Percentiles rank a stretch among this genome's conserved stretches.
phyloP scores from a whole-genome alignment of 2,113 vertebrate genomes.

The Odontesthes bonariensis region DNA sequence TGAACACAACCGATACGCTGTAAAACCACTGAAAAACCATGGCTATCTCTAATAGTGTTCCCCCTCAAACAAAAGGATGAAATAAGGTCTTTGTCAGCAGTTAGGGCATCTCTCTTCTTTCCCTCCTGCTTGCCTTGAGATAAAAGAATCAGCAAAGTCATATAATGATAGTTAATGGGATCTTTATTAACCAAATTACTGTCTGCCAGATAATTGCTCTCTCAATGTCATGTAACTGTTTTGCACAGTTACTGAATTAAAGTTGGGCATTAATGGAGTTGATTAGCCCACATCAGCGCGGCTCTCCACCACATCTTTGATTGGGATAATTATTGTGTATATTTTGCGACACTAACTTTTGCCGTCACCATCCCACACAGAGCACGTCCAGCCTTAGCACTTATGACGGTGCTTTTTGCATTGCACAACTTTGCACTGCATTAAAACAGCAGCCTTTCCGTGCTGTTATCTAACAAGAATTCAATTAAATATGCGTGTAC shows the following conservation, averaged over 20 bases:
- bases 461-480: constrained; percentile 36
- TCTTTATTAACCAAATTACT: constrained; percentile 79
- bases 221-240: constrained; percentile 75
- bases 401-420: constrained; percentile 3
- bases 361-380: constrained; percentile 22
- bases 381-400: constrained; percentile 6
- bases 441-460: constrained; percentile 4
- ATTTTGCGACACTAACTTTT: constrained; percentile 34
- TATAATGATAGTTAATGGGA: constrained; percentile 76
- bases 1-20: constrained; percentile 56
- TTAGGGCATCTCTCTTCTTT: constrained; percentile 65
- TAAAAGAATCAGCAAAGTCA: constrained; percentile 78
- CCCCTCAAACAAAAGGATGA: constrained; percentile 61
- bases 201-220: constrained; percentile 71
- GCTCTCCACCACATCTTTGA: constrained; percentile 56
- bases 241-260: constrained; percentile 66
- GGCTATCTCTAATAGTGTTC: constrained; percentile 69
- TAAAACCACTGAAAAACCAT: constrained; percentile 43
- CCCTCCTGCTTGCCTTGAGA: constrained; percentile 69
- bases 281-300: constrained; percentile 48
- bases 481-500: constrained; percentile 3
- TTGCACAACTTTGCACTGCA: constrained; percentile 8
- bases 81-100: constrained; percentile 80
- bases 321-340: constrained; percentile 39
- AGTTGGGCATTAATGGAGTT: constrained; percentile 51